Conservation (phyloP, 2,113 vertebrate genomes). For the Thomomys bottae region DNA sequence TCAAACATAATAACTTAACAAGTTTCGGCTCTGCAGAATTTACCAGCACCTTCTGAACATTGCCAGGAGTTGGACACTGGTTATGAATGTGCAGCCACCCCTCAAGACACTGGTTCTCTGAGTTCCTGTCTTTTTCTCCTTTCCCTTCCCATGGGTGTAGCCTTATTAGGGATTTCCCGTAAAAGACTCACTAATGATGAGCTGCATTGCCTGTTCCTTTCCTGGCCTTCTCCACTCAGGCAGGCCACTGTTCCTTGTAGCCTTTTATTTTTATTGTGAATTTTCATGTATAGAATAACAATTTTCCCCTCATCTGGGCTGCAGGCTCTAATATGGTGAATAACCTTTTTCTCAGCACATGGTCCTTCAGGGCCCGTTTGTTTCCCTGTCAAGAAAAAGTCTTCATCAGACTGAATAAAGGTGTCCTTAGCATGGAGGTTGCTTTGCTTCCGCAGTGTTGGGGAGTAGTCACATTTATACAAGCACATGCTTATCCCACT, state of each 20-base stretch:
- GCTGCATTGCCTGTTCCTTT: background rate
- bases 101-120: background rate
- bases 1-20: constrained; percentile 32
- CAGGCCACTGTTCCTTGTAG: background rate
- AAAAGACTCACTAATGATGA: background rate
- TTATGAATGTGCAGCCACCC: background rate
- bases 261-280: background rate
- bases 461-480: background rate
- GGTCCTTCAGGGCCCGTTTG: background rate
- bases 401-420: background rate
- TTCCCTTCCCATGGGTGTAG: background rate
- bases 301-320: background rate
- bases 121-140: background rate
- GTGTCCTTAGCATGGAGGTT: background rate
- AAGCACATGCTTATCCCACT: too few relatives aligned
- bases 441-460: background rate
- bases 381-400: background rate
- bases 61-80: background rate
- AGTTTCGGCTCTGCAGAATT: constrained; percentile 33
- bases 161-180: background rate
- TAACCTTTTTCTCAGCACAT: background rate
- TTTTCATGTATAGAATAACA: constrained; percentile 39
- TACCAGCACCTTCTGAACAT: background rate
- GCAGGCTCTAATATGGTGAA: background rate
- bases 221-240: background rate